Conservation (phyloP, 2,113 vertebrate genomes). For the Corvus moneduloides region DNA sequence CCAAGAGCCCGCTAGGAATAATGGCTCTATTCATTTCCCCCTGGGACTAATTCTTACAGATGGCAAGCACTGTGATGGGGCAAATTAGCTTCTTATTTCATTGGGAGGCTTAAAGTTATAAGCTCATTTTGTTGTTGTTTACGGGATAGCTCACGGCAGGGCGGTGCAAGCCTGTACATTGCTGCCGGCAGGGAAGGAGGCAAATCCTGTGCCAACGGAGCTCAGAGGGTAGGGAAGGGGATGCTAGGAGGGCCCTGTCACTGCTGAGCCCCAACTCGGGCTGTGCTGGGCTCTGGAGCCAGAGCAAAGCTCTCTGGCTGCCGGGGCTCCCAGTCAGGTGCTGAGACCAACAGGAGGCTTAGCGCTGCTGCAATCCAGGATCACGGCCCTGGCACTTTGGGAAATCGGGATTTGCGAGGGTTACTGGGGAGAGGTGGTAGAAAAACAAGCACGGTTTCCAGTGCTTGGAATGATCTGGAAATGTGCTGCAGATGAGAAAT, state of each 20-base stretch:
- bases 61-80: conserved; percentile 59
- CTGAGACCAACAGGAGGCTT: background rate
- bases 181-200: background rate
- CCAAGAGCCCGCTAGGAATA: conserved; percentile 62
- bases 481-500: background rate
- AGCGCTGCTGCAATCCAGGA: background rate
- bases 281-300: background rate
- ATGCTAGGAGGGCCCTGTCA: conserved; percentile 23
- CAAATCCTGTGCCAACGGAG: background rate
- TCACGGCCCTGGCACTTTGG: background rate
- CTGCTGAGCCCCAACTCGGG: background rate
- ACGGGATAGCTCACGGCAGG: background rate
- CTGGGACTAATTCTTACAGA: conserved; percentile 71
- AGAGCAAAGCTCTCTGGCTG: conserved; percentile 9
- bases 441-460: background rate
- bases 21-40: conserved; percentile 72
- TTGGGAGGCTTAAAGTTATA: conserved; percentile 51
- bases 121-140: conserved; percentile 69
- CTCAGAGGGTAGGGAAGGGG: background rate
- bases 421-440: background rate
- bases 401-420: background rate
- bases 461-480: background rate
- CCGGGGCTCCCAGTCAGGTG: conserved; percentile 27
- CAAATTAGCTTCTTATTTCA: conserved; percentile 74
- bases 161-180: conserved; percentile 19